Conservation (phyloP, 2,888 invertebrate species). For the Lamellibrachia columna region DNA sequence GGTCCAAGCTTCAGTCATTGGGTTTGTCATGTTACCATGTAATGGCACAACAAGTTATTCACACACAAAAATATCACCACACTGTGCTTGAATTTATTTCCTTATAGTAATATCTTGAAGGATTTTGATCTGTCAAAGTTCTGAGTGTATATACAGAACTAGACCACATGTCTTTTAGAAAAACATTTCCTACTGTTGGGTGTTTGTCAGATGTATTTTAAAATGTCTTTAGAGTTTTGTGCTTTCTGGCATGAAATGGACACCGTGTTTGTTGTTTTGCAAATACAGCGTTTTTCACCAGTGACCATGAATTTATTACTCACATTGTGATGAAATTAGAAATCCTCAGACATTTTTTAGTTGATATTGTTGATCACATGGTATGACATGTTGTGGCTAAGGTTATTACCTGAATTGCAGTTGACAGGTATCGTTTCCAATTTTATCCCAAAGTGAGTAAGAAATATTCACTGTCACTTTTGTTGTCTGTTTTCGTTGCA, state of each 20-base stretch:
- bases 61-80: no score
- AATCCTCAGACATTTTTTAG: background rate
- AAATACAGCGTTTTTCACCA: background rate
- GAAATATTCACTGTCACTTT: background rate
- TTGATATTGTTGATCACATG: background rate
- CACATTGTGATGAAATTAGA: background rate
- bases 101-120: no score
- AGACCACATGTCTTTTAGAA: no score
- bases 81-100: no score
- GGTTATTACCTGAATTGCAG: background rate
- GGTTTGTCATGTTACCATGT: background rate
- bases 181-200: background rate
- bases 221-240: background rate
- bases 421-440: background rate
- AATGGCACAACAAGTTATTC: no score
- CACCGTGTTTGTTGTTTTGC: background rate
- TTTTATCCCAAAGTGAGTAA: constrained; percentile 8
- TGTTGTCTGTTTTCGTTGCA: constrained; percentile 3
- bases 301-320: background rate
- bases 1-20: no score
- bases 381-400: background rate
- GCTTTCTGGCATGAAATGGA: constrained; percentile 3
- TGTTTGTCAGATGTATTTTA: background rate
- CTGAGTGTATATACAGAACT: no score
- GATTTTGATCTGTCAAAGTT: no score